Evolutionary conservation across 1,140 invertebrate species (phyloP).

Genomic region (Lysiphlebus fabarum): DNA sequence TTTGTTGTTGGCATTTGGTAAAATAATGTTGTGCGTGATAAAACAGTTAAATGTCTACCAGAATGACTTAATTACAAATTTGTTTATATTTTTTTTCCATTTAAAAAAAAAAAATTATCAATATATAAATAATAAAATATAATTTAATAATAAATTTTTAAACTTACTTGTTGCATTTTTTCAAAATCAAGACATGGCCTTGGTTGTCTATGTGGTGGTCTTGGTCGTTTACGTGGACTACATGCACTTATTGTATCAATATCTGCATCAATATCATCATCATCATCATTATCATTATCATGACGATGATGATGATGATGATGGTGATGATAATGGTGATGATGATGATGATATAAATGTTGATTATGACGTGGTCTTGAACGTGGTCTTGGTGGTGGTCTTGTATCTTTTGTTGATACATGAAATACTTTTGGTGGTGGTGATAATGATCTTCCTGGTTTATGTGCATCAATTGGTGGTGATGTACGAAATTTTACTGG

Average conservation of each 20-base stretch:
- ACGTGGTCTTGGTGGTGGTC: constrained; percentile 35
- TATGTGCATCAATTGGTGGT: constrained; percentile 82
- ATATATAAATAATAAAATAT: neutral
- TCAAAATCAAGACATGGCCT: constrained; percentile 91
- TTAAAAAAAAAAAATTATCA: neutral
- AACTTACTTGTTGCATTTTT: constrained; percentile 87
- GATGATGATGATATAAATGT: constrained; percentile 37
- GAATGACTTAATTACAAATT: no score
- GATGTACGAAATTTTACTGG: constrained; percentile 87
- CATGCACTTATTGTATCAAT: constrained; percentile 54
- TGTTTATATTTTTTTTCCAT: no score
- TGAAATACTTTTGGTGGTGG: constrained; percentile 74
- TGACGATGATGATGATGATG: constrained; percentile 30
- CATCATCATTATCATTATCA: constrained; percentile 29
- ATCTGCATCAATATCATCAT: constrained; percentile 36
- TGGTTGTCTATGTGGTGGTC: constrained; percentile 64
- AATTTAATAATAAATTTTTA: constrained; percentile 23
- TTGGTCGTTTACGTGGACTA: constrained; percentile 62
- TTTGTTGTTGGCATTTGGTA: no score
- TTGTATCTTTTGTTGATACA: constrained; percentile 53
- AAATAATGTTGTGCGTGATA: no score
- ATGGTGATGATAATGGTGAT: constrained; percentile 30
- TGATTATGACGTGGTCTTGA: constrained; percentile 41
- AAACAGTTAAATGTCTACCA: no score
- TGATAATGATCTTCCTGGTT: constrained; percentile 68